Conservation (phyloP, 1,140 invertebrate species). For the Neuroterus valhalla region DNA sequence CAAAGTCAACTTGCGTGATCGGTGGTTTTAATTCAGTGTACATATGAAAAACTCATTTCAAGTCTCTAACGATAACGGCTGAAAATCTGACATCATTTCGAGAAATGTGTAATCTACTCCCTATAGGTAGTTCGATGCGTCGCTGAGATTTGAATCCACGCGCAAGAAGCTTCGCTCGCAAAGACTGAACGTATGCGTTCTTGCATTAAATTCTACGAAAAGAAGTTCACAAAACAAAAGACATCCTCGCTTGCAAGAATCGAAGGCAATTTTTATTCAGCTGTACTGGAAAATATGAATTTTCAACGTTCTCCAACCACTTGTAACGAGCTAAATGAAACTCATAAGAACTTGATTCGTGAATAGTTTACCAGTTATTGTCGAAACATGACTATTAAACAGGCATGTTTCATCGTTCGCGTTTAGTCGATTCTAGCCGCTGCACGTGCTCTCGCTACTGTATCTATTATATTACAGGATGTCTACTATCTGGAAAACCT, state of each 20-base stretch:
- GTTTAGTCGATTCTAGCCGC: constrained; percentile 30
- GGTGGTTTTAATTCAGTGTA: constrained; percentile 59
- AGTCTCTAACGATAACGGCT: constrained; percentile 41
- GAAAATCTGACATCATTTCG: constrained; percentile 32
- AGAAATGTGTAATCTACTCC: constrained; percentile 60
- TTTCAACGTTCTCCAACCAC: neutral
- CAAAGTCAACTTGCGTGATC: constrained; percentile 40
- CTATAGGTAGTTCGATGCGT: constrained; percentile 55
- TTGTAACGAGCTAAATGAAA: too few relatives aligned
- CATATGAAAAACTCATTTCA: constrained; percentile 48
- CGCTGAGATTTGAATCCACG: constrained; percentile 49
- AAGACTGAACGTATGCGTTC: constrained; percentile 41
- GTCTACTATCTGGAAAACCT: constrained; percentile 1
- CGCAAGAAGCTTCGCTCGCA: constrained; percentile 40
- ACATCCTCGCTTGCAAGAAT: constrained; percentile 1
- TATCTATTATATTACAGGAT: neutral
- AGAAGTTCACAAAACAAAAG: neutral
- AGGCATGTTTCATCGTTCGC: constrained; percentile 40
- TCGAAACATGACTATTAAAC: neutral
- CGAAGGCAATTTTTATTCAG: neutral
- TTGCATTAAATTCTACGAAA: constrained; percentile 6
- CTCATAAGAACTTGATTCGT: too few relatives aligned
- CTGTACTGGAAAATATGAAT: neutral
- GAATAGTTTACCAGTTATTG: too few relatives aligned
- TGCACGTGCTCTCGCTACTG: neutral